These are phyloP conservation scores for Ostrea denselamellosa DNA, from an alignment of 1,140 invertebrate species.

Conservation along the genomic window DNA sequence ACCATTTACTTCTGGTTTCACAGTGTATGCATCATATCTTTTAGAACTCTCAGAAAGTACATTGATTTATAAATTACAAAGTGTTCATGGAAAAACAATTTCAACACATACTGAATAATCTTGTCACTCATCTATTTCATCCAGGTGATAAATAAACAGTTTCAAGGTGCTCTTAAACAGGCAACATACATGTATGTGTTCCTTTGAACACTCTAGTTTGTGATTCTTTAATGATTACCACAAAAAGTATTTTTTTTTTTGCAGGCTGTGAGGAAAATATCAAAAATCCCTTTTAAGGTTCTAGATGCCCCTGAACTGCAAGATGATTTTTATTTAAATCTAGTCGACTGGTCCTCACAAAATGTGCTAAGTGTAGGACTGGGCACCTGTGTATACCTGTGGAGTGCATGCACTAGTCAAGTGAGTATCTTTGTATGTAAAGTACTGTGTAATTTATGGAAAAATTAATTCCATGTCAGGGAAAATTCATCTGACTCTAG, in stretches of 20 bases:
- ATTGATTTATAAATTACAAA: no score
- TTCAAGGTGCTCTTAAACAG: no score
- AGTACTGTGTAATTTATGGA: not conserved
- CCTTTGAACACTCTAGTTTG: not conserved
- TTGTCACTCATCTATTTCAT: no score
- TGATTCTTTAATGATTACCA: not conserved
- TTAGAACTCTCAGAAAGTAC: no score
- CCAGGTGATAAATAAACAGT: no score
- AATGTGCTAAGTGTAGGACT: constrained; percentile 99
- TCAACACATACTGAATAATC: no score
- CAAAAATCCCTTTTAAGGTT: constrained; percentile 97
- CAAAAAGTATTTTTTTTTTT: constrained; percentile 46
- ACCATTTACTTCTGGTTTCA: no score
- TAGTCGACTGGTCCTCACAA: constrained; percentile 99
- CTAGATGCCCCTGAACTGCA: constrained; percentile 99
- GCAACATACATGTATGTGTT: no score
- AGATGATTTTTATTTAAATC: constrained; percentile 99
- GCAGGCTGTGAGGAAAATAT: constrained; percentile 92
- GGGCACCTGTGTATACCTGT: constrained; percentile 98
- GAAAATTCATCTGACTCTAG: no score
- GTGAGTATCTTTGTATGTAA: constrained; percentile 70
- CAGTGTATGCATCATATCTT: no score
- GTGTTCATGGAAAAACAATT: no score
- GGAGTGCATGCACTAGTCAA: constrained; percentile 99
- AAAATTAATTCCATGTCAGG: not conserved